These are phyloP conservation scores for Ormia ochracea DNA, from an alignment of 2,888 invertebrate species.

Conservation along the genomic window DNA sequence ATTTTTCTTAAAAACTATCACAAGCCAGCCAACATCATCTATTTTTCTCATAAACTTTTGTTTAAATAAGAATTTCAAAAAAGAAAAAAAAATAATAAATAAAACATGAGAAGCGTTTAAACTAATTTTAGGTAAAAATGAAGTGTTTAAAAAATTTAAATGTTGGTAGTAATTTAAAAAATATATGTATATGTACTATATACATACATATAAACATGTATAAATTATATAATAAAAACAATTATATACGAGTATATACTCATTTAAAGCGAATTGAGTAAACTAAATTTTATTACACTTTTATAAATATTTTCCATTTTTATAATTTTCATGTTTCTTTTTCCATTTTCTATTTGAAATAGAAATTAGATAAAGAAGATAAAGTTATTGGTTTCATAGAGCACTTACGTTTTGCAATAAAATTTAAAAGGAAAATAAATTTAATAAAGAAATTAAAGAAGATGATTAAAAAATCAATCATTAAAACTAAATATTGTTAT, in stretches of 20 bases:
- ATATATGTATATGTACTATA: slow-evolving; percentile 29
- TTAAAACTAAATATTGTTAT: slow-evolving; percentile 65
- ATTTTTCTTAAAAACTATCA: neutral
- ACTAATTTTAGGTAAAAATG: slow-evolving; percentile 48
- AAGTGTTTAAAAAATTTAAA: slow-evolving; percentile 58
- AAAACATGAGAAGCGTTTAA: neutral
- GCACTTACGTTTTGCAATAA: slow-evolving; percentile 76
- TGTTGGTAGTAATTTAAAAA: slow-evolving; percentile 55
- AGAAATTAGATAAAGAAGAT: slow-evolving; percentile 64
- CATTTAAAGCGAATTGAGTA: slow-evolving; percentile 19
- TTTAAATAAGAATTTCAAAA: neutral
- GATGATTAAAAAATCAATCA: slow-evolving; percentile 26
- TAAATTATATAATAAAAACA: slow-evolving; percentile 34
- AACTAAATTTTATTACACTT: slow-evolving; percentile 51
- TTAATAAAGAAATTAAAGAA: slow-evolving; percentile 39
- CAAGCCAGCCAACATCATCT: neutral
- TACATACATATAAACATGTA: neutral
- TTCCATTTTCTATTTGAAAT: slow-evolving; percentile 35
- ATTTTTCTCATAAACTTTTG: slow-evolving; percentile 17
- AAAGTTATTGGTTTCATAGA: slow-evolving; percentile 77
- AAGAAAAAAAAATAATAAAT: neutral
- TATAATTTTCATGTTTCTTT: slow-evolving; percentile 41
- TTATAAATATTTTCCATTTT: slow-evolving; percentile 49
- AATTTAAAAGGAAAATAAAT: slow-evolving; percentile 44
- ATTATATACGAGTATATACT: too few relatives aligned